A percentile compares a stretch with the other conserved stretches of the same genome.
Conservation (phyloP, 2,797 vertebrate species). For the Fistularia tabacaria region DNA sequence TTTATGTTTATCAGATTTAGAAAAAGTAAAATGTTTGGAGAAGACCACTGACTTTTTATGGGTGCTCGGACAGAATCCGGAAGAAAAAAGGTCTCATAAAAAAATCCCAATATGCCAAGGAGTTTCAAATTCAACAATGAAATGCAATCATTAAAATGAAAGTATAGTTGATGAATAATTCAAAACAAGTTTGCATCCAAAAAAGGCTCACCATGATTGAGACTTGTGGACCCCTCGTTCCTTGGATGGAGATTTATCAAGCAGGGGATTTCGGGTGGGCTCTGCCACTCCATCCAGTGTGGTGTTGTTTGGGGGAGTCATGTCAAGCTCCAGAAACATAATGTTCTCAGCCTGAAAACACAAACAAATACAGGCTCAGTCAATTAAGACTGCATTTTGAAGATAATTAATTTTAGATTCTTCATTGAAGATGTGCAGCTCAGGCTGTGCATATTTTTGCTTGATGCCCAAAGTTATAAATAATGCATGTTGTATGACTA, state of each 20-base stretch:
- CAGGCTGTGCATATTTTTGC: no score
- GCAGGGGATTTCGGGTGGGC: slow-evolving; percentile 72
- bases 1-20: slow-evolving; percentile 9
- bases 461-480: no score
- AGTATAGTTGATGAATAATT: no score
- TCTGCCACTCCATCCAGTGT: slow-evolving; percentile 77
- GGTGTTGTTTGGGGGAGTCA: slow-evolving; percentile 82
- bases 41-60: no score
- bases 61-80: no score
- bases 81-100: no score
- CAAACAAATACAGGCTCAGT: background rate
- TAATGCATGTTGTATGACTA: no score
- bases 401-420: background rate
- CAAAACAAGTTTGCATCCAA: background rate
- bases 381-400: background rate
- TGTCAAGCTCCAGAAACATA: slow-evolving; percentile 90
- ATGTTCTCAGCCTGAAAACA: slow-evolving; percentile 90
- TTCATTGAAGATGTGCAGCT: no score
- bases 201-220: slow-evolving; percentile 83
- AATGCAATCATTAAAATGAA: no score
- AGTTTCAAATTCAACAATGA: no score
- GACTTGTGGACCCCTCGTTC: slow-evolving; percentile 83
- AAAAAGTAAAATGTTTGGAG: no score
- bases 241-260: slow-evolving; percentile 78
- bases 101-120: no score